Base-by-base conservation (phyloP, 2,888 invertebrate species). In the Lasius platythorax region DNA sequence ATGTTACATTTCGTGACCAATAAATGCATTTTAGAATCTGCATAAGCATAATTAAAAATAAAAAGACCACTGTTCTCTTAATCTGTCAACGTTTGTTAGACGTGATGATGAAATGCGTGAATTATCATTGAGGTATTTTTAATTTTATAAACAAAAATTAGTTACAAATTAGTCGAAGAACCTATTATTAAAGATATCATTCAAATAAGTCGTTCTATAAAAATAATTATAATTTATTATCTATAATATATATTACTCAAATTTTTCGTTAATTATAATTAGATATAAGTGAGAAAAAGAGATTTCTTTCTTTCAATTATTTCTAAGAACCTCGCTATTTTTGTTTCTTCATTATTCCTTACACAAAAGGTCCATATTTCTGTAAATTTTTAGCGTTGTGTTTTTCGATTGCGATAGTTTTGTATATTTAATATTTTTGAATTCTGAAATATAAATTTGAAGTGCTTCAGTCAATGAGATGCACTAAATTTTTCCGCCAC, bases 401-500 rank as follows among this genome's bases (percentile, higher is more conserved):
- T 8, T 33, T 37, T 12, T 64, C 6, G 23, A 18, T 3, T 28
- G 33, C n/a, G 23, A 53, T 28, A 67, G 11, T 28, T 46, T 46
- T 1, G 18, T 33, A 33, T 50, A 0, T 18, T 40, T 43, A 30
- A n/a, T 30, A 30, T 56, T 73, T 64, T 40, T 64, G 11, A 4
- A 40, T 28, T 43, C 23, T 40, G 8, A 53, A 53, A n/a, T 28
- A 18, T n/a, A 50, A 12, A 81, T 78, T 33, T 46, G 15, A 53
- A 43, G 23, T 70, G 28, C 40, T 40, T 79, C 46, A 43, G 63
- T 61, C 63, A 68, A 61, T 61, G 33, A 70, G 43, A 56, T 46
- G 58, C 50, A 74, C 64, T 85, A 86, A 82, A 73, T 85, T 76
- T 68, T 53, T 64, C 37, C 70, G 84, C 66, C 61, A 28, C 64